These are phyloP conservation scores for Sinhomidia bicolor DNA, from an alignment of 2,888 invertebrate genomes.

Conservation along the genomic window DNA sequence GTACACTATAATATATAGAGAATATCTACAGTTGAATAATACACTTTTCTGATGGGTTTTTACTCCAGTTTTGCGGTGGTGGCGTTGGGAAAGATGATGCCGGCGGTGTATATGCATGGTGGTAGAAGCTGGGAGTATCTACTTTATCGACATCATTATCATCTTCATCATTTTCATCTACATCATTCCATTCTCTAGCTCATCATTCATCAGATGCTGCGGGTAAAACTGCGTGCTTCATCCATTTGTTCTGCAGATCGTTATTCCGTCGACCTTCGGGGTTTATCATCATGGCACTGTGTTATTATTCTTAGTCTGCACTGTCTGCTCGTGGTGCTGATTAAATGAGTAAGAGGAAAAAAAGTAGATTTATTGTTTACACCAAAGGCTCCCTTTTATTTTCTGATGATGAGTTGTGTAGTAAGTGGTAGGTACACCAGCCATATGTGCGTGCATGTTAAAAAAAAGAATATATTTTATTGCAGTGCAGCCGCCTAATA, in stretches of 20 bases:
- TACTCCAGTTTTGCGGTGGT: neutral
- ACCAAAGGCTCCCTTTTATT: neutral
- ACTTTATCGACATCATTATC: conserved; percentile 31
- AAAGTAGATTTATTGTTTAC: neutral
- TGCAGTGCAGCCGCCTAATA: neutral
- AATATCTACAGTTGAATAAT: neutral
- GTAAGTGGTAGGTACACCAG: too few relatives aligned
- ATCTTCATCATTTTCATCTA: conserved; percentile 23
- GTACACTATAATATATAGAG: too few relatives aligned
- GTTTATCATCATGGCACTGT: too few relatives aligned
- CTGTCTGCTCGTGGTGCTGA: neutral
- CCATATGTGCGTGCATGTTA: neutral
- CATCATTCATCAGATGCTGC: conserved; percentile 22
- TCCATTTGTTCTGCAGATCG: neutral
- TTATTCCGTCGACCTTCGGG: too few relatives aligned
- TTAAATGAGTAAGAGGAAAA: neutral
- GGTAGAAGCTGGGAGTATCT: neutral
- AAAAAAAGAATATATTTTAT: neutral
- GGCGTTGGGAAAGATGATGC: neutral
- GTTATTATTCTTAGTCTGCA: too few relatives aligned
- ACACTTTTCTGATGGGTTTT: neutral
- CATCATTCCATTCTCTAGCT: neutral
- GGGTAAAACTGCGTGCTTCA: neutral
- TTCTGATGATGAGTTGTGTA: too few relatives aligned
- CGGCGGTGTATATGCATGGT: neutral